Evolutionary conservation across 2,113 vertebrate species (phyloP).

Genomic region (Acanthochromis polyacanthus): DNA sequence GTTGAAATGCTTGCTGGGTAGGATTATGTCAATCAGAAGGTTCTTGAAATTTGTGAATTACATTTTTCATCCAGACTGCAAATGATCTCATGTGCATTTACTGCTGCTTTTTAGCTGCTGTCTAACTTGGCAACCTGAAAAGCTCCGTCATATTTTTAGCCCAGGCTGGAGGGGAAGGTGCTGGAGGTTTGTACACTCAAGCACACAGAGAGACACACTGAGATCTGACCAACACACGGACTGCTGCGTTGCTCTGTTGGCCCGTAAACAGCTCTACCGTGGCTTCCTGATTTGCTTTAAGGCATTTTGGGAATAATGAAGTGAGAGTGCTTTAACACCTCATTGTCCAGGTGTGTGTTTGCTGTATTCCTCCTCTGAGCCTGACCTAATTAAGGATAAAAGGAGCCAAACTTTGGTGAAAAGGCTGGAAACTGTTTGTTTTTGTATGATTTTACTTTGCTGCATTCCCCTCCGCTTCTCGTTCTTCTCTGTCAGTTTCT

Average conservation of each 20-base stretch:
- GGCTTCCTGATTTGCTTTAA: slow-evolving; percentile 26
- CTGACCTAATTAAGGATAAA: slow-evolving; percentile 15
- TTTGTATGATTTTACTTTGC: slow-evolving; percentile 4
- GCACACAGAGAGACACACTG: slow-evolving; percentile 17
- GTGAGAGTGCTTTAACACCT: background rate
- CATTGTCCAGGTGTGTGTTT: slow-evolving; percentile 10
- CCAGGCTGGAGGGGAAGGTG: slow-evolving; percentile 15
- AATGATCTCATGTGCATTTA: background rate
- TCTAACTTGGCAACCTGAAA: slow-evolving; percentile 32
- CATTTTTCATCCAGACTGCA: background rate
- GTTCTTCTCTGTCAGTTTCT: slow-evolving; percentile 59
- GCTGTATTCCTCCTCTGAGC: background rate
- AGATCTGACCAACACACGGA: slow-evolving; percentile 23
- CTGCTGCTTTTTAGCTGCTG: background rate
- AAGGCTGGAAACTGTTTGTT: slow-evolving; percentile 9
- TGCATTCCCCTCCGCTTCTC: background rate
- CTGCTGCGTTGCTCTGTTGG: slow-evolving; percentile 11
- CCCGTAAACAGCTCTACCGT: slow-evolving; percentile 32
- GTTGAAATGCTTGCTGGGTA: too few species aligned
- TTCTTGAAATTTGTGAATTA: background rate
- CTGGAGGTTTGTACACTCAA: slow-evolving; percentile 31
- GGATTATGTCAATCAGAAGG: background rate
- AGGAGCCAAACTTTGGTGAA: slow-evolving; percentile 26
- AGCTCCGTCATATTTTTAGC: slow-evolving; percentile 49
- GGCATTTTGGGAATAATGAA: slow-evolving; percentile 3